Base-by-base conservation (phyloP, 1,140 invertebrate species). In the Diabrotica undecimpunctata region DNA sequence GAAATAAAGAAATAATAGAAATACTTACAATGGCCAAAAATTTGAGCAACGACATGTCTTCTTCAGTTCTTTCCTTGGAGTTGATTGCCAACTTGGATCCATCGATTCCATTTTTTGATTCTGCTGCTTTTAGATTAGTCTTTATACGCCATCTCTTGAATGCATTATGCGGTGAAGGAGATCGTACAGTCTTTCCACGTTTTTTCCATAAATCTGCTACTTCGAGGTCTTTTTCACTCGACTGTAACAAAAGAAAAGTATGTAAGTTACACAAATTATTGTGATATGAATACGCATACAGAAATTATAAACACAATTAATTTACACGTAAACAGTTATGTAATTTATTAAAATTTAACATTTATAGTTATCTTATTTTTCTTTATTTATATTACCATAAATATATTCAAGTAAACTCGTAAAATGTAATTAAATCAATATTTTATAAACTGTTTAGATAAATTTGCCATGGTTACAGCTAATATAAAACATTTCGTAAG, bases 1-100 rank as follows among this genome's bases (percentile, higher is more conserved):
- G 25, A 25, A 25, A 25, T 25, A 25, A 25, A 4, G 41, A 46
- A 10, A 46, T 10, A 6, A n/a, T 46, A 10, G 41, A 46, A 52
- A 69, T 71, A 85, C 85, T 86, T 81, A 87, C 85, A 79, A 87
- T 80, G 61, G 85, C 85, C 66, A 87, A 77, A 74, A 85, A 85
- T 79, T 87, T 86, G 39, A 87, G 79, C 66, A 87, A 74, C 11
- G 85, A 85, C 80, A 84, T 84, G 62, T 83, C 81, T 54, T 81
- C 79, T 39, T 79, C 75, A 11, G n/a, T 61, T 55, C 67, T 63
- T n/a, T 64, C 59, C 61, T 72, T 68, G 52, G 60, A 66, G 38
- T 58, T 52, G 36, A 41, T 60, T 5, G 59, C 61, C 9, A 54
- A 63, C 63, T 67, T 66, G 4, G 68, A 64, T 37, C 65, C 72